Evolutionary conservation across 1,140 invertebrate genomes (phyloP).

Genomic region (Drosophila bifasciata): DNA sequence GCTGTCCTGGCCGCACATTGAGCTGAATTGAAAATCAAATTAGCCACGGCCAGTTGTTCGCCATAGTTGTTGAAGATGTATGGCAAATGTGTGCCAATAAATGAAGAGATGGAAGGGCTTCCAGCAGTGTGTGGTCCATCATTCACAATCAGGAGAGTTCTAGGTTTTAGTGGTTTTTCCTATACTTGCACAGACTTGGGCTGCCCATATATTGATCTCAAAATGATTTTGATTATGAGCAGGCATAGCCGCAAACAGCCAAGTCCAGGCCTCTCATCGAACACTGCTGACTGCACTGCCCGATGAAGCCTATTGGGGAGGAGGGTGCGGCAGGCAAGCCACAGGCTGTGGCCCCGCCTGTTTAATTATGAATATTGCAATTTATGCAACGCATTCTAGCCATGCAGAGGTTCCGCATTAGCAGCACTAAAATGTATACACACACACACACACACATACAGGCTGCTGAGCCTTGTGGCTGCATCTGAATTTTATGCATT

Average conservation of each 20-base stretch:
- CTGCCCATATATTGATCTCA: constrained; percentile 24
- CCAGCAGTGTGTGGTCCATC: not conserved
- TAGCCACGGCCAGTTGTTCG: constrained; percentile 15
- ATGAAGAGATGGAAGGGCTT: not conserved
- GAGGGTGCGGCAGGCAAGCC: constrained; percentile 7
- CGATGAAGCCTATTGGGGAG: constrained; percentile 13
- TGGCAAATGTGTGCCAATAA: constrained; percentile 12
- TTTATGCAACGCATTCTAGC: constrained; percentile 57
- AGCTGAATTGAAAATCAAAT: constrained; percentile 45
- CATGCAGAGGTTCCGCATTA: constrained; percentile 54
- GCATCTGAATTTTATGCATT: constrained; percentile 53
- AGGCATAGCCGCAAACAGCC: constrained; percentile 27
- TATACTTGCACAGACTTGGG: constrained; percentile 9
- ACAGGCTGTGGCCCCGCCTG: constrained; percentile 32
- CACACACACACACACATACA: constrained; percentile 17
- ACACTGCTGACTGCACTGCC: not conserved
- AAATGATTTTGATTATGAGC: constrained; percentile 50
- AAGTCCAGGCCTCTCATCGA: not conserved
- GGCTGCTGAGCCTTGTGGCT: constrained; percentile 21
- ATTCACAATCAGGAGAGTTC: no score
- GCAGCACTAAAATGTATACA: constrained; percentile 42
- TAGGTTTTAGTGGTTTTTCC: constrained; percentile 15
- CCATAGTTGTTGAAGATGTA: not conserved
- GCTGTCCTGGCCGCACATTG: not conserved
- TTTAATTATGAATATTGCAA: constrained; percentile 74